Percentiles rank a stretch among this genome's conserved stretches.
Evolutionary conservation across 1,140 invertebrate genomes (phyloP).

Genomic region (Heliconius hermathena): DNA sequence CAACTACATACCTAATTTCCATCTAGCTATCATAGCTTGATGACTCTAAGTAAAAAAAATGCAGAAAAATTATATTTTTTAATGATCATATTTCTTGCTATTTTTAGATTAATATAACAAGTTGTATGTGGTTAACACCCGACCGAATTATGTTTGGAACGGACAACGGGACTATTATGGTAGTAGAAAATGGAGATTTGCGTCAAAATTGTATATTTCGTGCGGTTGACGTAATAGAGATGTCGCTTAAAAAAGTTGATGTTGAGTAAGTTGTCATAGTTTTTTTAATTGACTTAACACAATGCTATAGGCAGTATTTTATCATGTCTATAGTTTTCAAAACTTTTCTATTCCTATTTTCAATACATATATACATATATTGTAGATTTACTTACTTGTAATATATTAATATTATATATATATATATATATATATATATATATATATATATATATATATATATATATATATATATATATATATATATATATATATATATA

Average conservation of each 20-base stretch:
- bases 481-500: too few species aligned
- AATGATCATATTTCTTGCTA: neutral
- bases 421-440: too few species aligned
- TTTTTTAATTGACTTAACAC: too few species aligned
- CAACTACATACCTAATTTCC: too few species aligned
- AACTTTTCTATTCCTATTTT: too few species aligned
- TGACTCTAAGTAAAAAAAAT: too few species aligned
- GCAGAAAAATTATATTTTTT: neutral
- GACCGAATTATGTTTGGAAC: conserved; percentile 90
- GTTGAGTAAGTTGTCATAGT: conserved; percentile 56
- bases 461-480: too few species aligned
- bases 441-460: too few species aligned
- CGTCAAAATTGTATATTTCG: conserved; percentile 83
- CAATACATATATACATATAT: neutral
- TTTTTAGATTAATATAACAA: conserved; percentile 81
- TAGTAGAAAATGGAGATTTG: conserved; percentile 91
- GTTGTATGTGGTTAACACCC: conserved; percentile 87
- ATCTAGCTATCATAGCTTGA: too few species aligned
- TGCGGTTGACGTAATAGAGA: conserved; percentile 80
- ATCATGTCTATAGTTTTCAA: too few species aligned
- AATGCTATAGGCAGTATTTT: too few species aligned
- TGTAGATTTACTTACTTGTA: neutral
- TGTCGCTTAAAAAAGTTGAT: conserved; percentile 83
- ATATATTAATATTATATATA: neutral
- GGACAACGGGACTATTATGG: conserved; percentile 86